Evolutionary conservation across 1,140 invertebrate species (phyloP).

Genomic region (Rhynchophorus ferrugineus): DNA sequence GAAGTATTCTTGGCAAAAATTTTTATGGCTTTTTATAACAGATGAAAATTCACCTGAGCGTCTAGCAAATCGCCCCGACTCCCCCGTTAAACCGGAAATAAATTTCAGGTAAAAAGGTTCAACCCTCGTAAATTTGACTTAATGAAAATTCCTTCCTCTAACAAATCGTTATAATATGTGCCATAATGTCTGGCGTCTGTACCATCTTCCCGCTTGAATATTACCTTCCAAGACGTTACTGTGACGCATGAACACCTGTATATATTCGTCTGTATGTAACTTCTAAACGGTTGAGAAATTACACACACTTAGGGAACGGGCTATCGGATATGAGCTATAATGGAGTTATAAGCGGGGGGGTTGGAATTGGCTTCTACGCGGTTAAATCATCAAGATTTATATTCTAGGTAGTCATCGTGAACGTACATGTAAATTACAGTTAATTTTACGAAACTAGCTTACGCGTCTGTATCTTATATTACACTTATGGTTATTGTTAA

Average conservation of each 20-base stretch:
- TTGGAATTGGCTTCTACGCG: no score
- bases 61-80: constrained; percentile 15
- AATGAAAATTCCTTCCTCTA: constrained; percentile 26
- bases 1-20: constrained; percentile 8
- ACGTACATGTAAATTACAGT: no score
- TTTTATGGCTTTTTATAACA: constrained; percentile 12
- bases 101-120: constrained; percentile 25
- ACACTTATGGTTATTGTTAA: no score
- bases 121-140: constrained; percentile 23
- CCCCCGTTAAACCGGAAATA: constrained; percentile 23
- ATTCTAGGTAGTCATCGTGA: no score
- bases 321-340: background rate
- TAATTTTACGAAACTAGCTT: no score
- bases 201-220: constrained; percentile 12
- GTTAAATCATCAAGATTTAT: no score
- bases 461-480: no score
- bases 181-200: constrained; percentile 19
- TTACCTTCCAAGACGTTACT: constrained; percentile 19
- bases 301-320: background rate
- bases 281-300: background rate
- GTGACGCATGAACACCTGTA: constrained; percentile 23
- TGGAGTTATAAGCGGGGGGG: background rate
- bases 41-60: constrained; percentile 23
- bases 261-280: constrained; percentile 4
- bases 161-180: constrained; percentile 27